Evolutionary conservation across 1,140 invertebrate species (phyloP).

Genomic region (Thrips palmi): DNA sequence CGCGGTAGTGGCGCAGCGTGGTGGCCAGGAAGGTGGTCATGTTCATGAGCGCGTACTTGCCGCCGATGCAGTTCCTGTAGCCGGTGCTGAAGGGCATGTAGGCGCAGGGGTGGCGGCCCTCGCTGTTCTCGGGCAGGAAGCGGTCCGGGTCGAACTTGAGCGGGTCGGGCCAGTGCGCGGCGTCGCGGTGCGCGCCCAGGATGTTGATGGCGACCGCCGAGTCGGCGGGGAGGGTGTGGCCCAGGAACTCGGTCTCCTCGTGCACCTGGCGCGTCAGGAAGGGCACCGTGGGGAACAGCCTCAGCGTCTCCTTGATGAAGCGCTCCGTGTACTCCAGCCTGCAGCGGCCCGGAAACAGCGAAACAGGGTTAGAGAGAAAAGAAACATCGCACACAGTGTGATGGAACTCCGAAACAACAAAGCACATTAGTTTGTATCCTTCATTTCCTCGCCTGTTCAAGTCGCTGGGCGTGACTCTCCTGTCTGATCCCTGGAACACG

Average conservation of each 20-base stretch:
- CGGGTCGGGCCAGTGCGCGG: slow-evolving; percentile 47
- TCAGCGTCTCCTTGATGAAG: too few relatives aligned
- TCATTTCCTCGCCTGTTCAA: slow-evolving; percentile 14
- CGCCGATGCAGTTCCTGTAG: slow-evolving; percentile 28
- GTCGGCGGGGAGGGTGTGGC: too few relatives aligned
- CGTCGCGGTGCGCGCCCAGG: too few relatives aligned
- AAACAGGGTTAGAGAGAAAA: too few relatives aligned
- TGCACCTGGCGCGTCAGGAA: too few relatives aligned
- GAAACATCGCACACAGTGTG: too few relatives aligned
- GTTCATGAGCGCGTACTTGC: slow-evolving; percentile 29
- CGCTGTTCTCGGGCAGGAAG: slow-evolving; percentile 40
- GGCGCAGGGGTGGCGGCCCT: slow-evolving; percentile 23
- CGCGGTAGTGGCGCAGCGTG: slow-evolving; percentile 19
- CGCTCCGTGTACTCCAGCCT: too few relatives aligned
- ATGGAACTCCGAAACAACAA: too few relatives aligned
- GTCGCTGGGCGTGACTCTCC: slow-evolving; percentile 14
- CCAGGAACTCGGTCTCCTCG: too few relatives aligned
- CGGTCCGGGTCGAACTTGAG: slow-evolving; percentile 55
- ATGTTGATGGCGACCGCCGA: neutral
- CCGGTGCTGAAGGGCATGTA: slow-evolving; percentile 35
- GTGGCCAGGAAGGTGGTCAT: slow-evolving; percentile 28
- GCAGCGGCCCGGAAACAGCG: too few relatives aligned
- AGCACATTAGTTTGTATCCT: too few relatives aligned
- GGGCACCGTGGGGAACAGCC: too few relatives aligned
- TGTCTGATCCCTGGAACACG: slow-evolving; percentile 20